Evolutionary conservation across 2,797 vertebrate genomes (phyloP), one percentile per base, ranked within the genome.

Genomic region (Sarcophilus harrisii): DNA sequence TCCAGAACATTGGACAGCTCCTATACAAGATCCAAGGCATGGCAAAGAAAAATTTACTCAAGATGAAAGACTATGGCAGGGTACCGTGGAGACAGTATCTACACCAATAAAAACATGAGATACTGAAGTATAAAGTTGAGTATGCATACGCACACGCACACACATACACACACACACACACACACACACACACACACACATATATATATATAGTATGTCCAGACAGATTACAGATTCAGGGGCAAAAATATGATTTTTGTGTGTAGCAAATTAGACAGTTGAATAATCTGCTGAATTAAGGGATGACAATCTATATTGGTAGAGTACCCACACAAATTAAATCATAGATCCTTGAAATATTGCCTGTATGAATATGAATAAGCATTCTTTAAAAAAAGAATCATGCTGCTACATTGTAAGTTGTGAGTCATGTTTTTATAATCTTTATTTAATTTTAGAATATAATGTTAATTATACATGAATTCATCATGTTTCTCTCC

Each of bases 401-500:
- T 45, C 73, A 87, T 27, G 38, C 21, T 87, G 73, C 73, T 87
- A 87, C 38, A 87, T 49, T 87, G 38, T 87, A 49, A 87, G 21
- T 87, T 87, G 21, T 87, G 73, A 87, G 38, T 87, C 73, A 45
- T 81, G 66, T 87, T 87, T 73, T 49, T 87, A 49, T 87, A 10
- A 87, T 87, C 73, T 87, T 87, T 87, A 87, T 87, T 87, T 87
- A 49, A 73, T 73, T 73, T 73, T 73, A 32, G 28, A 54, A 52
- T 62, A 27, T n/a, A 54, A 38, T 52, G 16, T 62, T 62, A 94
- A 58, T n/a, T 49, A 59, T 8, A 12, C 24, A 0, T 87, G n/a
- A 93, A 60, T 90, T 29, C 45, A 28, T 32, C 59, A 91, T 52
- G 27, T n/a, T 94, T 95, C 62, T 94, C 66, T 57, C 58, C 58